A percentile compares a stretch with the other conserved stretches of the same genome.
phyloP scores from a whole-genome alignment of 2,113 vertebrate genomes.

The Cygnus atratus region DNA sequence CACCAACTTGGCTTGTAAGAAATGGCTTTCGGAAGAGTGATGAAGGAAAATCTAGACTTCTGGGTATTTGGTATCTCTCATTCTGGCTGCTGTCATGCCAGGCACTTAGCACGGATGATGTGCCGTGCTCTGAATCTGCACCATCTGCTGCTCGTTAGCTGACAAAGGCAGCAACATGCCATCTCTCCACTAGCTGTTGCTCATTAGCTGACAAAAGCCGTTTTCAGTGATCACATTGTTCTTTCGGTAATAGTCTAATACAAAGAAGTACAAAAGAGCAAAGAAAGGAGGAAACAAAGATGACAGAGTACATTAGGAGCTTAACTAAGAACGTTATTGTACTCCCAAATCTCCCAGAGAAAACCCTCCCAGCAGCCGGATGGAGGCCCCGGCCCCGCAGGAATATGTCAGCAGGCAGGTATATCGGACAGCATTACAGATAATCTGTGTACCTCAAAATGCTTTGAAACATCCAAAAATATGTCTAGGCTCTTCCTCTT shows the following conservation, averaged over 20 bases:
- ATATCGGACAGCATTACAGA: background rate
- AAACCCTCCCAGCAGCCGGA: background rate
- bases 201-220: slow-evolving; percentile 34
- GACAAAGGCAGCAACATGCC: slow-evolving; percentile 38
- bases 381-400: background rate
- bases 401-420: background rate
- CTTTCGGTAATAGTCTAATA: slow-evolving; percentile 27
- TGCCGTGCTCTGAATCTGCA: slow-evolving; percentile 45
- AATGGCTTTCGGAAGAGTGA: background rate
- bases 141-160: slow-evolving; percentile 68
- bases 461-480: background rate
- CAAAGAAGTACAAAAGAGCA: slow-evolving; percentile 18
- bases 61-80: background rate
- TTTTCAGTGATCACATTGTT: slow-evolving; percentile 7
- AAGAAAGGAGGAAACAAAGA: background rate
- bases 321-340: background rate
- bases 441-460: background rate
- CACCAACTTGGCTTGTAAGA: background rate
- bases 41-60: background rate
- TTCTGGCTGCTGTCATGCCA: slow-evolving; percentile 58
- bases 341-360: background rate
- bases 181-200: slow-evolving; percentile 22
- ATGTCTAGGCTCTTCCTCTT: background rate
- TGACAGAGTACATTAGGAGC: slow-evolving; percentile 32
- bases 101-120: slow-evolving; percentile 19